A percentile compares a stretch with the other conserved stretches of the same genome.
phyloP scores from a whole-genome alignment of 2,113 vertebrate genomes.

The Promerops cafer region DNA sequence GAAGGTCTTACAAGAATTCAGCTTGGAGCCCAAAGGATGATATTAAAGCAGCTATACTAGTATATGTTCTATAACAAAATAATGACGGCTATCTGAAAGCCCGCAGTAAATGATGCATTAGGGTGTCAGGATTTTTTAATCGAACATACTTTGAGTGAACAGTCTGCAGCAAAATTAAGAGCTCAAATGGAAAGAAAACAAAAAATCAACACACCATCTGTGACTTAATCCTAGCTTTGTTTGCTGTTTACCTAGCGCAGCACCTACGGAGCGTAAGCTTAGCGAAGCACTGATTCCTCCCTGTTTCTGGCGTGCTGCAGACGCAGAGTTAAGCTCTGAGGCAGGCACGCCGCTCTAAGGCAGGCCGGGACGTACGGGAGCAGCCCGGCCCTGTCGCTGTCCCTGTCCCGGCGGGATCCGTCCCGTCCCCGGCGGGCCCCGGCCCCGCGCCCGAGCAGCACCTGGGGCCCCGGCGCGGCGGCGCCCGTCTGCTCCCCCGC shows the following conservation, averaged over 20 bases:
- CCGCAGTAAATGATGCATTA: accelerated
- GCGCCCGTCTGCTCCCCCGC: conserved; percentile 65
- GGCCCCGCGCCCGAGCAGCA: conserved; percentile 63
- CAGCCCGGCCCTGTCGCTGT: background rate
- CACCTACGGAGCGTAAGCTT: accelerated
- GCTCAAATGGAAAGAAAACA: background rate
- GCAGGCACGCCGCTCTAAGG: background rate
- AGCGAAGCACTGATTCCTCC: accelerated
- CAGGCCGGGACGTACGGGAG: background rate
- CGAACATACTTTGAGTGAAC: background rate
- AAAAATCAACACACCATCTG: conserved; percentile 33
- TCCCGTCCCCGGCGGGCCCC: background rate
- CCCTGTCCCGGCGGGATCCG: background rate
- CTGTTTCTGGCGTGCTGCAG: accelerated
- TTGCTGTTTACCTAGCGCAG: background rate
- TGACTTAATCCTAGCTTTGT: conserved; percentile 20
- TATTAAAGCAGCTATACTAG: background rate
- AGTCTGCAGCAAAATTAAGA: background rate
- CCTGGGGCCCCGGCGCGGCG: conserved; percentile 70
- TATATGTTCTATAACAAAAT: background rate
- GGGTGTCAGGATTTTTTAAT: background rate
- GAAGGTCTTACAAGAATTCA: background rate
- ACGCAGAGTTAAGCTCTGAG: accelerated
- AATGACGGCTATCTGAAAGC: background rate
- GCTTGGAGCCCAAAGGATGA: background rate